Evolutionary conservation across 2,797 vertebrate genomes (phyloP), one percentile per base, ranked within the genome.

Genomic region (Propithecus perrieri): DNA sequence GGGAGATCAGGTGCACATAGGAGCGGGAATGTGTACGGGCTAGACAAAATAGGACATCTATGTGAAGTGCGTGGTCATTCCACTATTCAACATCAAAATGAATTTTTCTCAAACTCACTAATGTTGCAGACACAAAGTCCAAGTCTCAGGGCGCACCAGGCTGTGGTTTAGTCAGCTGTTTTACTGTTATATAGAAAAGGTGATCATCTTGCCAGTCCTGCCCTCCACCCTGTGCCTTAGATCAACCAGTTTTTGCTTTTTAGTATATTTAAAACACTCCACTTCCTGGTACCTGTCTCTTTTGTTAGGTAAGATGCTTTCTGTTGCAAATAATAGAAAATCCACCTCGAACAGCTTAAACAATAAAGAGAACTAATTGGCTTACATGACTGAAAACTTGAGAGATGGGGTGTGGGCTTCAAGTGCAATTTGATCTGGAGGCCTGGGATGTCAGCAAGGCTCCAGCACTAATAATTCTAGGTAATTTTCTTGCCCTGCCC

Each of bases 241-340:
- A 46, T 50, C 43, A 84, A 81, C 33, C 1, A 2, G 46, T 55
- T 46, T 46, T 1, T 35, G 33, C 14, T 50, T 78, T 81, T 61
- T 63, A 20, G 69, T 30, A 4, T 71, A 7, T 53, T 91, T 50
- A 61, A 10, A 69, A 81, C n/a, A 2, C 15, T 65, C 50, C 4
- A 20, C 38, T 80, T 94, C 38, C 53, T 71, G 43, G 22, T 76
- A 55, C 28, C 24, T 43, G 63, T 80, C 79, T 89, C 65, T 84
- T 69, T 69, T 67, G 20, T 67, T 93, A 72, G 89, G 9, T 92
- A 48, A 74, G 35, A 59, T 88, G n/a, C 48, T 93, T 93, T 91
- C 53, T 88, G 17, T 67, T 55, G 38, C 18, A 87, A 57, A 57
- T 79, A 88, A 50, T 53, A 63, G 72, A 91, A 83, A 69, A 69